Base-by-base conservation (phyloP, 2,113 vertebrate species). In the Manacus vitellinus region DNA sequence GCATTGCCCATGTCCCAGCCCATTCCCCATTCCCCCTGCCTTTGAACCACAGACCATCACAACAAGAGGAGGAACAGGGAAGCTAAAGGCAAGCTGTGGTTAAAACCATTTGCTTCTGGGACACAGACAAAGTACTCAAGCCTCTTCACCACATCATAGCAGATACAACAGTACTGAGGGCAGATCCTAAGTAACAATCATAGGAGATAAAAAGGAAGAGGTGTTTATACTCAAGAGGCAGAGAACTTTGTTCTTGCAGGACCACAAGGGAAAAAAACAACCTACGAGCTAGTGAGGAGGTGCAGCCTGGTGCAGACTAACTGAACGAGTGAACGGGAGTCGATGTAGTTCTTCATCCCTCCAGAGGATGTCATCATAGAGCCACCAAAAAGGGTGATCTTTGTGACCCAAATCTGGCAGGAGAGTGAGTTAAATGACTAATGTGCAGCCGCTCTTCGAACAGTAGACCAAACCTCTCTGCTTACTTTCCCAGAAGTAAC, bases 351-450 rank as follows among this genome's bases (percentile, higher is more conserved):
- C 87, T 68, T 37, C 74, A 46, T 94, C 54, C 62, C 80, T 92
- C 77, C 98, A 95, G 96, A 88, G 94, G 94, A 97, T 97, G 98
- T 97, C 98, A 97, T 4, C 54, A 27, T 67, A 85, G 92, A 98
- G 96, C 95, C 90, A 81, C 85, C 62, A 11, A 96, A 96, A 79
- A 10, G 66, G 56, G 47, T 77, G 14, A 71, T 63, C 47, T 67
- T 39, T 54, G 68, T 81, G 71, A 75, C 85, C 82, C 85, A 83
- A 88, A 88, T 93, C 74, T 16, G 56, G 51, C 61, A 31, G 31
- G 37, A 19, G 21, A 6, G 31, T 6, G 35, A 80, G 47, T 47
- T 47, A 3, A 33, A 62, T 6, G 33, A 24, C 16, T 35, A 3
- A 3, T 2, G 59, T 47, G 75, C 47, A n/a, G 67, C 43, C 1